A percentile compares a stretch with the other conserved stretches of the same genome.
phyloP scores from a whole-genome alignment of 2,888 invertebrate species.

The Incurvaria masculella region DNA sequence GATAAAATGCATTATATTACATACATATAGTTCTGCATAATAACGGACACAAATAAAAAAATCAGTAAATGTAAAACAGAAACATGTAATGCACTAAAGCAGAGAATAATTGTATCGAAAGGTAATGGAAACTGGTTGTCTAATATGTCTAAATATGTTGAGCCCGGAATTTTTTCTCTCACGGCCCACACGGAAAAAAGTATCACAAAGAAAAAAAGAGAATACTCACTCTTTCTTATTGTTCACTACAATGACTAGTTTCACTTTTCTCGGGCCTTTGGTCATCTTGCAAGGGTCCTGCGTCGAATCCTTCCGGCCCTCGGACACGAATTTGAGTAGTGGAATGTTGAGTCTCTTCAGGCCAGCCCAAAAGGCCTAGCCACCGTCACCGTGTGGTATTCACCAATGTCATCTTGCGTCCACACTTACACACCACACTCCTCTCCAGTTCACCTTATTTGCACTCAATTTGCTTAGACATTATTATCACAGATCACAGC shows the following conservation, averaged over 20 bases:
- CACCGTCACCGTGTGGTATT: slow-evolving; percentile 32
- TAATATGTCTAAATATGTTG: too few species aligned
- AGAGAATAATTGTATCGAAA: too few species aligned
- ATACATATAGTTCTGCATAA: too few species aligned
- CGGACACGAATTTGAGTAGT: slow-evolving; percentile 48
- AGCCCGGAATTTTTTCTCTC: too few species aligned
- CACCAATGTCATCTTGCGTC: background rate
- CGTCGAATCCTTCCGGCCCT: slow-evolving; percentile 46
- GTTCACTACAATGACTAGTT: slow-evolving; percentile 58
- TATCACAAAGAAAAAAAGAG: background rate
- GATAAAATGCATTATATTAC: background rate
- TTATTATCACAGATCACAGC: background rate
- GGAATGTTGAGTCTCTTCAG: slow-evolving; percentile 42
- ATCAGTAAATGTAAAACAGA: too few species aligned
- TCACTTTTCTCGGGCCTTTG: slow-evolving; percentile 58
- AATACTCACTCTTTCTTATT: slow-evolving; percentile 56
- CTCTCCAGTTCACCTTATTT: background rate
- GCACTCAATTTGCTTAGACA: background rate
- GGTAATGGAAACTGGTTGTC: too few species aligned
- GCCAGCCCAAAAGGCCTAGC: slow-evolving; percentile 32
- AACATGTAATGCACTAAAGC: too few species aligned
- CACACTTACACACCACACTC: background rate
- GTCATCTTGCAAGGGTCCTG: slow-evolving; percentile 55
- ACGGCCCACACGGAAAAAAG: too few species aligned
- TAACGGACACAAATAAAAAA: too few species aligned